A percentile compares a stretch with the other conserved stretches of the same genome.
Evolutionary conservation across 2,888 invertebrate genomes (phyloP).

Genomic region (Aplocera efformata): DNA sequence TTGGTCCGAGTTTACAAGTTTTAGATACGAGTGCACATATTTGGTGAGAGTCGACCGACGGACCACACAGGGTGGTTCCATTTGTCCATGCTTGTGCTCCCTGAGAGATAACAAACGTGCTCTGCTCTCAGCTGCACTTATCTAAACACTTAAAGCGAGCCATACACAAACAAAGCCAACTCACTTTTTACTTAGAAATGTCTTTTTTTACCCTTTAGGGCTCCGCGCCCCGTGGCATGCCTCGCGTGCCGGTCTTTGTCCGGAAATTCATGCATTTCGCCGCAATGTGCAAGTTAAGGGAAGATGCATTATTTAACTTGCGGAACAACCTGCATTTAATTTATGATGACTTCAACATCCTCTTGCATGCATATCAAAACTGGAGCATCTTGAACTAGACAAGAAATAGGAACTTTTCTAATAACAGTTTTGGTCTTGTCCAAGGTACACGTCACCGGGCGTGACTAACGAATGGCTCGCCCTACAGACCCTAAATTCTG

Average conservation of each 20-base stretch:
- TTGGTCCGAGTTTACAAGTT: conserved; percentile 36
- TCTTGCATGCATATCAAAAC: conserved; percentile 30
- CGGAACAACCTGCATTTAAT: conserved; percentile 57
- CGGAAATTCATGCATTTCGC: conserved; percentile 72
- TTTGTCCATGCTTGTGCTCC: conserved; percentile 66
- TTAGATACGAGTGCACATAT: conserved; percentile 55
- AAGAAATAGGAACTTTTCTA: conserved; percentile 69
- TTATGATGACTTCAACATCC: conserved; percentile 38
- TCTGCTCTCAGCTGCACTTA: conserved; percentile 74
- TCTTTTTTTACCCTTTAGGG: conserved; percentile 72
- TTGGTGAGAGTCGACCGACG: conserved; percentile 60
- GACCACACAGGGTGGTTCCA: conserved; percentile 78
- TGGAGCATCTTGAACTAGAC: conserved; percentile 52
- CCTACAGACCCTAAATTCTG: conserved; percentile 79
- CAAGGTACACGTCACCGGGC: conserved; percentile 80
- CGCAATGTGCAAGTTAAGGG: conserved; percentile 61
- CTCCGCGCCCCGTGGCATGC: conserved; percentile 53
- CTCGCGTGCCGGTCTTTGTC: conserved; percentile 68
- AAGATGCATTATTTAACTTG: conserved; percentile 48
- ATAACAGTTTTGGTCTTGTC: conserved; percentile 80
- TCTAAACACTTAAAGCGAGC: conserved; percentile 77
- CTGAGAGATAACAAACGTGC: conserved; percentile 75
- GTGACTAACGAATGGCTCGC: conserved; percentile 81
- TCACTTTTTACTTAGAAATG: conserved; percentile 73
- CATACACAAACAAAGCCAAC: conserved; percentile 76